phyloP scores from a whole-genome alignment of 2,113 vertebrate species.

The Ammodytes dubius region DNA sequence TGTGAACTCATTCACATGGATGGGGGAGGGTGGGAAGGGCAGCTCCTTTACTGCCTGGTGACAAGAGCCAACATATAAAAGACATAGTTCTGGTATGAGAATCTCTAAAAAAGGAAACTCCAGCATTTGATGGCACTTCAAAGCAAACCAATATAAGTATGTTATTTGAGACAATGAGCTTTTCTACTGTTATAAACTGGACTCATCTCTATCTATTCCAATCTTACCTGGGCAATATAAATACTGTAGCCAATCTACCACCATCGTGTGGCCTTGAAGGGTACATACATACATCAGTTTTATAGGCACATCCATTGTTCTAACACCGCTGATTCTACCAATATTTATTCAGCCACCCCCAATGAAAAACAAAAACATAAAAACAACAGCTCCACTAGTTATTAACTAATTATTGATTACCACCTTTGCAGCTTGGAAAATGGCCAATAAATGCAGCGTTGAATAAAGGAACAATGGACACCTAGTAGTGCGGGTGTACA shows the following conservation, averaged over 20 bases:
- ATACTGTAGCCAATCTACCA: constrained; percentile 43
- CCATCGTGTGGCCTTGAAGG: constrained; percentile 69
- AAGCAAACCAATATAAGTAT: constrained; percentile 16
- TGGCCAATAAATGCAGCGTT: constrained; percentile 27
- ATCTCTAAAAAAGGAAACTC: constrained; percentile 36
- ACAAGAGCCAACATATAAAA: constrained; percentile 95
- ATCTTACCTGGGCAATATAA: constrained; percentile 62
- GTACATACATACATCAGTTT: constrained; percentile 46
- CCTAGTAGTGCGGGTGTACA: constrained; percentile 8
- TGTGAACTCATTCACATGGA: constrained; percentile 88
- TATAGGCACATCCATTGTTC: constrained; percentile 68
- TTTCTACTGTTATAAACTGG: not conserved
- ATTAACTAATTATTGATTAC: not conserved
- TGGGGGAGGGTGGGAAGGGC: constrained; percentile 79
- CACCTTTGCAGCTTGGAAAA: not conserved
- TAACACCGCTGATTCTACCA: constrained; percentile 42
- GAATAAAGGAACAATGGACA: constrained; percentile 37
- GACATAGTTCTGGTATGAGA: constrained; percentile 81
- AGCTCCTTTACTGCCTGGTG: constrained; percentile 95
- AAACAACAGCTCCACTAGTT: not conserved
- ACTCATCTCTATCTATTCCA: constrained; percentile 10
- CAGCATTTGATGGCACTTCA: constrained; percentile 54
- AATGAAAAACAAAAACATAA: not conserved
- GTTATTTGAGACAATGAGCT: constrained; percentile 6
- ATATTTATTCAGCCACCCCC: not conserved